phyloP scores from a whole-genome alignment of 1,140 invertebrate species.

The Dolichoris vasculosae region DNA sequence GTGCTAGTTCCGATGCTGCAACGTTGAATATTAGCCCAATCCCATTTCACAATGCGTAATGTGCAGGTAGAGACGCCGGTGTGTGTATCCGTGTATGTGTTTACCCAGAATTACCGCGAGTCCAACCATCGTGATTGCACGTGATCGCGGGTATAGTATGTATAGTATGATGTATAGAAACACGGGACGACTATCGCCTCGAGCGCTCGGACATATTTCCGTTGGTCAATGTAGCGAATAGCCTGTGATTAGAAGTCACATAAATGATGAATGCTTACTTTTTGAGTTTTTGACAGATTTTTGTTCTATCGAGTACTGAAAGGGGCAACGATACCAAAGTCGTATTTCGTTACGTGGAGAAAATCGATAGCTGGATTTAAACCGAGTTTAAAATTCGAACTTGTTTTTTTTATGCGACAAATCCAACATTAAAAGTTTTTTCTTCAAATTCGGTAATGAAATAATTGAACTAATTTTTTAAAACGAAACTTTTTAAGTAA shows the following conservation, averaged over 20 bases:
- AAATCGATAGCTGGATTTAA: neutral
- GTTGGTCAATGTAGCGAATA: neutral
- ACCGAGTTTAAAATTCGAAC: neutral
- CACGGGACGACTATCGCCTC: neutral
- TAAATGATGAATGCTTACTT: neutral
- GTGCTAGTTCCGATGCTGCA: neutral
- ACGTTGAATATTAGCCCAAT: slow-evolving; percentile 10
- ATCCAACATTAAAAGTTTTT: no score
- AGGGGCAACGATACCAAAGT: neutral
- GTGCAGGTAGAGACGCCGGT: slow-evolving; percentile 28
- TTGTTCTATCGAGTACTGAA: neutral
- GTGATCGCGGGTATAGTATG: neutral
- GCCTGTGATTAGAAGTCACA: slow-evolving; percentile 9
- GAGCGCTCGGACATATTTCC: neutral
- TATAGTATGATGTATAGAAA: neutral
- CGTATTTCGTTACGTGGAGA: no score
- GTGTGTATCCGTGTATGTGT: slow-evolving; percentile 16
- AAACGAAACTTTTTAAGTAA: no score
- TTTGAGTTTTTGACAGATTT: neutral
- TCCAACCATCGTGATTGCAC: slow-evolving; percentile 29
- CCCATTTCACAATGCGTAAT: slow-evolving; percentile 32
- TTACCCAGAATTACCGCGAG: slow-evolving; percentile 41
- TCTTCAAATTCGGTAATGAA: no score
- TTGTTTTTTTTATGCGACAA: neutral
- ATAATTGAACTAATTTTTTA: no score